Conservation (phyloP, 2,888 invertebrate genomes). For the Scaptomyza polygonia region DNA sequence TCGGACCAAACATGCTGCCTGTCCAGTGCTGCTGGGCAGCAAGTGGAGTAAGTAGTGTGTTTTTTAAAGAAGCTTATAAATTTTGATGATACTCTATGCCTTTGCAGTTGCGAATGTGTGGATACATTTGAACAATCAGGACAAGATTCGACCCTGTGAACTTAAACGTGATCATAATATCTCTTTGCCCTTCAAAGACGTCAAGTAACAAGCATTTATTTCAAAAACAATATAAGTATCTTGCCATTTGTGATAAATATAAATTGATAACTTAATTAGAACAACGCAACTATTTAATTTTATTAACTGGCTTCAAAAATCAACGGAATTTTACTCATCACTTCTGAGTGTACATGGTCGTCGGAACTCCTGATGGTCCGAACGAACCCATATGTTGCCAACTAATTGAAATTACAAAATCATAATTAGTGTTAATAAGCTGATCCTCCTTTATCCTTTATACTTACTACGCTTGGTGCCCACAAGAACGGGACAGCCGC, state of each 20-base stretch:
- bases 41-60: slow-evolving; percentile 73
- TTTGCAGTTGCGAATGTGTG: slow-evolving; percentile 92
- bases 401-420: slow-evolving; percentile 86
- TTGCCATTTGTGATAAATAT: slow-evolving; percentile 42
- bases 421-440: too few species aligned
- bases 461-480: slow-evolving; percentile 96
- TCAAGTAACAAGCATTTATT: slow-evolving; percentile 39
- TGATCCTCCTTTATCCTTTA: too few species aligned
- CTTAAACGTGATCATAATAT: slow-evolving; percentile 70
- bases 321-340: slow-evolving; percentile 18
- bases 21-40: slow-evolving; percentile 81
- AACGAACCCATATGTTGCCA: slow-evolving; percentile 95
- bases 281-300: neutral
- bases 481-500: slow-evolving; percentile 97
- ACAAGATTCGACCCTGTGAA: slow-evolving; percentile 87
- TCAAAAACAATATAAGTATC: slow-evolving; percentile 17
- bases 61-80: neutral
- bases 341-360: slow-evolving; percentile 85
- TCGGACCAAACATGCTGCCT: slow-evolving; percentile 81
- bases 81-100: neutral
- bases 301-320: neutral
- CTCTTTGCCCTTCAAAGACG: slow-evolving; percentile 65
- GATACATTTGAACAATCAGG: slow-evolving; percentile 93
- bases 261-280: neutral
- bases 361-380: slow-evolving; percentile 91